Percentiles rank a stretch among this genome's conserved stretches.
These are phyloP conservation scores for Megaceryle alcyon DNA, from an alignment of 2,797 vertebrate species.

Conservation along the genomic window DNA sequence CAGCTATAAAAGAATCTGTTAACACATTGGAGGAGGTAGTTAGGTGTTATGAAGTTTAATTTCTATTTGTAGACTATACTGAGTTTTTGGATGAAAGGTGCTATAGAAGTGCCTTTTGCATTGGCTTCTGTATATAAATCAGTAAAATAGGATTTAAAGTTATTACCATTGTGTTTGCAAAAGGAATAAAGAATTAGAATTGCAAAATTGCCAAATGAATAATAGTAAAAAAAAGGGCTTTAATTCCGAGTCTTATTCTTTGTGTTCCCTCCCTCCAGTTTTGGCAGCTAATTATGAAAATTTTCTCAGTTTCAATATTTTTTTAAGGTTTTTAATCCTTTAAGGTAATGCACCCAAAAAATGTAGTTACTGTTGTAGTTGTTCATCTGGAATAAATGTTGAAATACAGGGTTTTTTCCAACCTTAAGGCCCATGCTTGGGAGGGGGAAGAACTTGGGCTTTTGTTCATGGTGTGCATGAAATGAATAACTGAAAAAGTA, in stretches of 20 bases:
- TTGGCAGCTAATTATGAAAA: not conserved
- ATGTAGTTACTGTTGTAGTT: not conserved
- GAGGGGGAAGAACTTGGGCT: not conserved
- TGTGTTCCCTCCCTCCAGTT: not conserved
- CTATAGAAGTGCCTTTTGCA: not conserved
- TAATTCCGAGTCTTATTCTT: not conserved
- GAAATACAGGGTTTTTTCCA: not conserved
- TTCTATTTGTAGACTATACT: not conserved
- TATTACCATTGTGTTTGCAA: not conserved
- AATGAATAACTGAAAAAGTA: not conserved
- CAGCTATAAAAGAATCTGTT: conserved; percentile 18
- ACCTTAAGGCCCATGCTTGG: not conserved
- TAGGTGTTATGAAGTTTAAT: not conserved
- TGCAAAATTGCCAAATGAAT: not conserved
- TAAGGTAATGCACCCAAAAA: not conserved
- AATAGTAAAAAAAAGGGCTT: not conserved
- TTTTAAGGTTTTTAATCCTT: not conserved
- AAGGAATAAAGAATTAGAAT: not conserved
- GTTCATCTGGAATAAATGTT: not conserved
- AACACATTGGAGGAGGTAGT: not conserved
- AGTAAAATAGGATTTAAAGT: not conserved
- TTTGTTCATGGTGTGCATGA: not conserved
- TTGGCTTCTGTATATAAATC: not conserved
- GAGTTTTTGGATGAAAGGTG: not conserved
- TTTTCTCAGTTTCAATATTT: conserved; percentile 5